These are phyloP conservation scores for Dryadula phaetusa DNA, from an alignment of 2,888 invertebrate genomes.

Conservation along the genomic window DNA sequence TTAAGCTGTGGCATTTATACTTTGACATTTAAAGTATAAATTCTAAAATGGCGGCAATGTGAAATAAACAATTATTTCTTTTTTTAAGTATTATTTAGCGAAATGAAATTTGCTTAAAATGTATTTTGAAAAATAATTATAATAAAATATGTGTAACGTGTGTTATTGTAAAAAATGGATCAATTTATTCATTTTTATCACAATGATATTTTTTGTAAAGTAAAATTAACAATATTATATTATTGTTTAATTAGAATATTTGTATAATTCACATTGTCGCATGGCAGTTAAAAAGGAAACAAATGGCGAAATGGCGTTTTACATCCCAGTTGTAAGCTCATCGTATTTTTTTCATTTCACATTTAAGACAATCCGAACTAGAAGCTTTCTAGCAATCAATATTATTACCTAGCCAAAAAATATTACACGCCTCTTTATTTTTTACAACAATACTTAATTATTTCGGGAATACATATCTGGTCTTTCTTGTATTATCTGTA, in stretches of 20 bases:
- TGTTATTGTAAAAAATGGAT: too few relatives aligned
- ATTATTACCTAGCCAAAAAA: slow-evolving; percentile 33
- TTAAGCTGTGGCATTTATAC: slow-evolving; percentile 20
- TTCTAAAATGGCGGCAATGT: neutral
- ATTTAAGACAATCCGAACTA: slow-evolving; percentile 34
- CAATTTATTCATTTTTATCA: too few relatives aligned
- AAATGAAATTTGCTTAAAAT: too few relatives aligned
- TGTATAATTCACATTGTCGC: slow-evolving; percentile 32
- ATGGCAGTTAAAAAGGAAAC: slow-evolving; percentile 28
- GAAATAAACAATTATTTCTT: neutral
- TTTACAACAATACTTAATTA: slow-evolving; percentile 19
- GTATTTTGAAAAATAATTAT: too few relatives aligned
- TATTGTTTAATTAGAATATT: neutral
- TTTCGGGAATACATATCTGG: slow-evolving; percentile 6
- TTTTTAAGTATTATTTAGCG: too few relatives aligned
- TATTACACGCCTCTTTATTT: slow-evolving; percentile 22
- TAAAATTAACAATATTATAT: neutral
- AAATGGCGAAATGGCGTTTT: slow-evolving; percentile 23
- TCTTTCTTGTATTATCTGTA: neutral
- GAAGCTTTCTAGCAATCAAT: slow-evolving; percentile 35
- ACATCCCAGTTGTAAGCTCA: slow-evolving; percentile 40
- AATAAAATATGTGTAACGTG: too few relatives aligned
- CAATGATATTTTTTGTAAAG: too few relatives aligned
- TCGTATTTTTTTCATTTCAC: slow-evolving; percentile 36
- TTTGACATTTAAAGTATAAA: slow-evolving; percentile 9